Base-by-base conservation (phyloP, 2,113 vertebrate genomes). In the Epinephelus fuscoguttatus region DNA sequence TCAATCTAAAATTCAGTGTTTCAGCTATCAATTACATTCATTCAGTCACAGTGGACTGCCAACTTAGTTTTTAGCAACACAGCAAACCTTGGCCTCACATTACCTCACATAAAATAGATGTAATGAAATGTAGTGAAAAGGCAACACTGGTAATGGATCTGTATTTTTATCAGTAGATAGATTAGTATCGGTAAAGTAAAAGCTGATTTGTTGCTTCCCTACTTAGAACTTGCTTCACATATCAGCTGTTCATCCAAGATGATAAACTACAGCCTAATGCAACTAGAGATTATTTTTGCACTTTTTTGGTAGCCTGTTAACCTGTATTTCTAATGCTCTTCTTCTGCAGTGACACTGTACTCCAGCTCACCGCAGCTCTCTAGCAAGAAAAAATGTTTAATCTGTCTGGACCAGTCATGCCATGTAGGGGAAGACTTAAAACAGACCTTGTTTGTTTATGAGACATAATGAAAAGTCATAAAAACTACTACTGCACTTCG, bases 401-500 rank as follows among this genome's bases (percentile, higher is more conserved):
- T 80, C 0, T 57, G 33, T 76, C 25, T 67, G 13, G 40, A 74
- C 17, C 17, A 49, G 27, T 47, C 0, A 4, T 3, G 21, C 57
- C 23, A 17, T 50, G 8, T 21, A 14, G 21, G 42, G 27, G 42
- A 56, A 74, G 11, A 3, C 45, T 30, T 57, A 2, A 77, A 47
- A 11, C 47, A 62, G 59, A 13, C 42, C 3, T 30, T n/a, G 11
- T 67, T 40, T 66, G 60, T 53, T 66, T 66, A 52, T 50, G 25
- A 45, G 61, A 60, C 45, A 33, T 25, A 25, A 75, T 52, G 62
- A 74, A 50, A 40, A 59, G n/a, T 30, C 27, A 27, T 19, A 37
- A 75, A 80, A 82, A 33, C 18, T 11, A 50, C 60, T 27, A 25
- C 53, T 69, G 53, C 19, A 11, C 23, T 61, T 6, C 12, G 42